phyloP scores from a whole-genome alignment of 2,888 invertebrate genomes.

The Leucania comma region DNA sequence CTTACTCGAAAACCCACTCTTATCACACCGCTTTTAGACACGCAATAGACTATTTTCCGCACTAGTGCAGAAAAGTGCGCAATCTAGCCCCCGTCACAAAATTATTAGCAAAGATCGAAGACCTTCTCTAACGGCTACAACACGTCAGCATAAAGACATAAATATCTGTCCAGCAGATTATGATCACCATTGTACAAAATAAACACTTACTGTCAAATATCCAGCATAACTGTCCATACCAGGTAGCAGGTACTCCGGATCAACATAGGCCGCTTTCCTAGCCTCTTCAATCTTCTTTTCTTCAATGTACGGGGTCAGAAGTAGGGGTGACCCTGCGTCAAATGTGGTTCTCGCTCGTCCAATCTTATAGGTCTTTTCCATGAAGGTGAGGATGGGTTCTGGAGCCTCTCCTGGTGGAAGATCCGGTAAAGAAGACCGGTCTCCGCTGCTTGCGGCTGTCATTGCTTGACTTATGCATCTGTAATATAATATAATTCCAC shows the following conservation, averaged over 20 bases:
- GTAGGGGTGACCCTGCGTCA: constrained; percentile 88
- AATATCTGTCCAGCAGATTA: no score
- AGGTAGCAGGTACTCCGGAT: constrained; percentile 81
- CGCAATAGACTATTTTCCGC: no score
- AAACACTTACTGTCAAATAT: constrained; percentile 78
- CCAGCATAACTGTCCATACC: constrained; percentile 88
- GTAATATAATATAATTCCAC: no score
- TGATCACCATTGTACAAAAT: not conserved
- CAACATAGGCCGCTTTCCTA: constrained; percentile 83
- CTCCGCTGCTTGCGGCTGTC: constrained; percentile 52
- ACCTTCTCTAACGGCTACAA: no score
- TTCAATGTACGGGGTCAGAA: constrained; percentile 90
- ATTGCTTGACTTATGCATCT: constrained; percentile 75
- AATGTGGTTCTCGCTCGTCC: constrained; percentile 72
- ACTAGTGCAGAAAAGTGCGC: no score
- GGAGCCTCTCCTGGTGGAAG: constrained; percentile 86
- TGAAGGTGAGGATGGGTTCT: constrained; percentile 84
- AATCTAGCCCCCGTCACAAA: no score
- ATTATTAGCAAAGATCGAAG: no score
- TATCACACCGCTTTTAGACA: no score
- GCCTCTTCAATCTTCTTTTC: constrained; percentile 88
- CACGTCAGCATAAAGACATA: no score
- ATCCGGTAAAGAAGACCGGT: constrained; percentile 78
- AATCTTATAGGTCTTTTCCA: constrained; percentile 81
- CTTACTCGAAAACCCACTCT: no score